phyloP scores from a whole-genome alignment of 2,113 vertebrate species.

The Cinclus cinclus region DNA sequence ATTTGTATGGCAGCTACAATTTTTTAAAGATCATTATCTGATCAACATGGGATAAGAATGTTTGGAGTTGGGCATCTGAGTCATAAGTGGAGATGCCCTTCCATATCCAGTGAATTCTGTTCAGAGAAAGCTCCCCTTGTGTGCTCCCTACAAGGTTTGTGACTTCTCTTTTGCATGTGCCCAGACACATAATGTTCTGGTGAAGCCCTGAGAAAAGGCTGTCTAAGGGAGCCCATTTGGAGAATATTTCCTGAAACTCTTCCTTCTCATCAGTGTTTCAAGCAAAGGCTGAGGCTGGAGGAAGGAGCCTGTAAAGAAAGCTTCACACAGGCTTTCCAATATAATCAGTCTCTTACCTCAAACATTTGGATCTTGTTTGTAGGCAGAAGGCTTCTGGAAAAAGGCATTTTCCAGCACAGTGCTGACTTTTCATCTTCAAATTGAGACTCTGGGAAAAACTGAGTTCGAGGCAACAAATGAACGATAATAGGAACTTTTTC shows the following conservation, averaged over 20 bases:
- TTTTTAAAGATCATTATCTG: conserved; percentile 49
- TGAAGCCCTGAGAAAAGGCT: not conserved
- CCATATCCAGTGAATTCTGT: not conserved
- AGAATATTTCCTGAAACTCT: not conserved
- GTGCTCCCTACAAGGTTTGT: not conserved
- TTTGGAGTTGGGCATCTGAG: not conserved
- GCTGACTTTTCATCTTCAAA: not conserved
- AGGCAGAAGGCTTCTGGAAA: not conserved
- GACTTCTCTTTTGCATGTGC: not conserved
- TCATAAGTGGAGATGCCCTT: not conserved
- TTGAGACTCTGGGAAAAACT: not conserved
- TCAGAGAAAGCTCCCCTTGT: not conserved
- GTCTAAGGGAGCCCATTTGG: not conserved
- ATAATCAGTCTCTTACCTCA: not conserved
- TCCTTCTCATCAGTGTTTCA: not conserved
- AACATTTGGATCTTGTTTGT: not conserved
- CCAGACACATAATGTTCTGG: not conserved
- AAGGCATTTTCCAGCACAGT: not conserved
- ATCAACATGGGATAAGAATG: not conserved
- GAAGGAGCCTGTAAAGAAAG: not conserved
- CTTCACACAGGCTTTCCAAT: not conserved
- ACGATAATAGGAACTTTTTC: not conserved
- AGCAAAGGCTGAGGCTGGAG: not conserved
- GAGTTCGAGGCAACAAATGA: not conserved
- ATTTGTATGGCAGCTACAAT: not conserved